Conservation (phyloP, 2,888 invertebrate species). For the Mythimna vitellina region DNA sequence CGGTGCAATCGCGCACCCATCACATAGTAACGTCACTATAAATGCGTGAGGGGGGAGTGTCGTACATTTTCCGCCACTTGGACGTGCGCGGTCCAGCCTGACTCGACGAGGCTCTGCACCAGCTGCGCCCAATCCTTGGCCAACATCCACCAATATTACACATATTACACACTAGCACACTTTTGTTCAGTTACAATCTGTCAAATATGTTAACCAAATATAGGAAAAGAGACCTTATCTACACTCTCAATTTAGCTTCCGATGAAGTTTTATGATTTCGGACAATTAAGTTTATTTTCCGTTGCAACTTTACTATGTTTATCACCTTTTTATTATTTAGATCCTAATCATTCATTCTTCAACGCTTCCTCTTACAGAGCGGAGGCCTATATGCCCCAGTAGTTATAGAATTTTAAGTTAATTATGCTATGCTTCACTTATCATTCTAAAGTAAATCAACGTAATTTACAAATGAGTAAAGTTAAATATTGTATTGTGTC, state of each 20-base stretch:
- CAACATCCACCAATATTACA: constrained; percentile 88
- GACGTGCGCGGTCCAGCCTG: constrained; percentile 95
- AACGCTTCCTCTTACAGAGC: background rate
- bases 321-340: background rate
- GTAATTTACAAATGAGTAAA: background rate
- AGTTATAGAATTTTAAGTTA: background rate
- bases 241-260: background rate
- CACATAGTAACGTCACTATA: constrained; percentile 60
- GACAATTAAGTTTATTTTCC: background rate
- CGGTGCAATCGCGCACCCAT: constrained; percentile 59
- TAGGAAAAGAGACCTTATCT: background rate
- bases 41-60: constrained; percentile 75
- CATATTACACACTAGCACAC: constrained; percentile 71
- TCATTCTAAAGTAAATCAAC: background rate
- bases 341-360: background rate
- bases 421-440: background rate
- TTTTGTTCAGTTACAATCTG: constrained; percentile 52
- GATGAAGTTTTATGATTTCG: background rate
- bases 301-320: background rate
- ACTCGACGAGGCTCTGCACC: constrained; percentile 96
- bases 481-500: background rate
- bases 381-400: background rate
- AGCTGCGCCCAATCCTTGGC: constrained; percentile 96
- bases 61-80: constrained; percentile 92
- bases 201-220: constrained; percentile 34